Evolutionary conservation across 2,888 invertebrate species (phyloP).

Genomic region (Rotaria socialis): DNA sequence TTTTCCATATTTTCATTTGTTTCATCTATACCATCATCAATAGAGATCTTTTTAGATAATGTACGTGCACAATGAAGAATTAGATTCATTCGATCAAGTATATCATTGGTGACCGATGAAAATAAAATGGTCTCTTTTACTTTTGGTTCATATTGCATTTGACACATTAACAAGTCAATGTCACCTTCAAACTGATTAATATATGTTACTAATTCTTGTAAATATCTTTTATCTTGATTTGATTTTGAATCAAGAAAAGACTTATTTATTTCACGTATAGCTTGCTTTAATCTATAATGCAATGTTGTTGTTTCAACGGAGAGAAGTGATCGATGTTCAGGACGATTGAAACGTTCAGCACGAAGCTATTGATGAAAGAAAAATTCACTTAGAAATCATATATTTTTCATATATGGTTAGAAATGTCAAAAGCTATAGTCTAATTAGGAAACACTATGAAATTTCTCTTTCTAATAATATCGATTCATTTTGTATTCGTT

Average conservation of each 20-base stretch:
- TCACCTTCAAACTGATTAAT: conserved; percentile 33
- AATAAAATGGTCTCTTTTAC: conserved; percentile 27
- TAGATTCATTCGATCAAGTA: conserved; percentile 33
- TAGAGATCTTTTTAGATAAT: background rate
- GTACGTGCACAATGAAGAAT: background rate
- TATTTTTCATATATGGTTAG: no score
- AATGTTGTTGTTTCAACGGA: background rate
- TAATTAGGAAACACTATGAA: no score
- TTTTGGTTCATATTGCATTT: conserved; percentile 34
- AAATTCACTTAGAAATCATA: no score
- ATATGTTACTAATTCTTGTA: conserved; percentile 27
- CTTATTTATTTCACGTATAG: background rate
- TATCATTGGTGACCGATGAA: conserved; percentile 21
- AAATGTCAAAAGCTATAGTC: no score
- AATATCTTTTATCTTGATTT: background rate
- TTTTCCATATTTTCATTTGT: background rate
- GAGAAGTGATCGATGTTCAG: background rate
- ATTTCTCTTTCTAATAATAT: no score
- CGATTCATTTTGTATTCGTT: no score
- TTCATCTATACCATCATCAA: background rate
- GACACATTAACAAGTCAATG: conserved; percentile 21
- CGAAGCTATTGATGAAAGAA: background rate
- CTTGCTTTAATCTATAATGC: background rate
- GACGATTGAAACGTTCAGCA: conserved; percentile 28
- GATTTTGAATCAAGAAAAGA: background rate